phyloP scores from a whole-genome alignment of 2,113 vertebrate species.

The Morphnarchus princeps region DNA sequence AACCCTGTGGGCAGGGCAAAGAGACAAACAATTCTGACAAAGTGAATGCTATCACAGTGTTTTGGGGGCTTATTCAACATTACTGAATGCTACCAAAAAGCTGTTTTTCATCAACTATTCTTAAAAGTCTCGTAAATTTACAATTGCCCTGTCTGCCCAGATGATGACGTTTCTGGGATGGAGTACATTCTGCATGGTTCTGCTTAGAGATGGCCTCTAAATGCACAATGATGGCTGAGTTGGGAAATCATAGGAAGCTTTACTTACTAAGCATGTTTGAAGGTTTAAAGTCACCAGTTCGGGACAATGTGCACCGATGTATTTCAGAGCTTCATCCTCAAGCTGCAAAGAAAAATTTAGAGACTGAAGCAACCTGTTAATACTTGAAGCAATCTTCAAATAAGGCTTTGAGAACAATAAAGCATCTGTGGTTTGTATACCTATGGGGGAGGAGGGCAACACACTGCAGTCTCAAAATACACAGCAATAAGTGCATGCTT shows the following conservation, averaged over 20 bases:
- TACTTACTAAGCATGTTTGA: constrained; percentile 95
- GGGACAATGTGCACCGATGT: constrained; percentile 93
- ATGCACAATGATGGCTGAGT: not conserved
- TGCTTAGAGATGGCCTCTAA: not conserved
- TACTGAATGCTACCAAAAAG: not conserved
- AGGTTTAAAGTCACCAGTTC: constrained; percentile 95
- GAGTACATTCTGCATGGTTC: not conserved
- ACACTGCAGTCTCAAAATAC: not conserved
- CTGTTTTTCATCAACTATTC: not conserved
- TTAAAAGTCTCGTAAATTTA: not conserved
- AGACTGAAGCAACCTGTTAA: not conserved
- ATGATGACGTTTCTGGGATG: rapidly evolving
- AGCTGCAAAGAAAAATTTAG: constrained; percentile 72
- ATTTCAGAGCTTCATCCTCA: constrained; percentile 95
- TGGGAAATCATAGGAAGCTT: not conserved
- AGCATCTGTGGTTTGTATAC: not conserved
- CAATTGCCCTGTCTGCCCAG: not conserved
- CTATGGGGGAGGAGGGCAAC: not conserved
- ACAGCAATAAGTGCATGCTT: rapidly evolving
- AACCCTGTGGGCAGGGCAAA: not conserved
- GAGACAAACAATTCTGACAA: not conserved
- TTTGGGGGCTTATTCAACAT: not conserved
- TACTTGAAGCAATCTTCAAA: not conserved
- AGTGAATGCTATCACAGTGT: not conserved
- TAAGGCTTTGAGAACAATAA: not conserved